Conservation (phyloP, 2,888 invertebrate genomes). For the Teinopalpus imperialis region DNA sequence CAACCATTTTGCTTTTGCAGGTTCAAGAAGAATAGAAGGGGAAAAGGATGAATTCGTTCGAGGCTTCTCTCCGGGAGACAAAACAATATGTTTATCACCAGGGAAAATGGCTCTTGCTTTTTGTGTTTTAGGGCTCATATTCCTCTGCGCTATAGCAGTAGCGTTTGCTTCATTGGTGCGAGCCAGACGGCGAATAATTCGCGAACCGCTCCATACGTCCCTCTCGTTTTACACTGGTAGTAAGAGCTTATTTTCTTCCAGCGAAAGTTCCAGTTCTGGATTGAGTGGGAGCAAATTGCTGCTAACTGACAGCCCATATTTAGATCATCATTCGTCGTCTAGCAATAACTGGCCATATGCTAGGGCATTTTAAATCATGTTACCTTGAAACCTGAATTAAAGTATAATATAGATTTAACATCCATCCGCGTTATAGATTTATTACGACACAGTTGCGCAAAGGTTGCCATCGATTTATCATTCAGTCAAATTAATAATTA, state of each 20-base stretch:
- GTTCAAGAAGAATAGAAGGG: conserved; percentile 68
- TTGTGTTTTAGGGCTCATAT: conserved; percentile 86
- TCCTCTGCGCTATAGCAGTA: conserved; percentile 86
- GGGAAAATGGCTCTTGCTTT: conserved; percentile 90
- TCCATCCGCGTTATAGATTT: too few relatives aligned
- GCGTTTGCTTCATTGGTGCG: conserved; percentile 85
- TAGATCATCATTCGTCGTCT: conserved; percentile 80
- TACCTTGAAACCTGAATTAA: not conserved
- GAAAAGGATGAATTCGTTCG: conserved; percentile 65
- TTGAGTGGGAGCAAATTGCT: conserved; percentile 83
- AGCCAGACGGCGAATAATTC: conserved; percentile 77
- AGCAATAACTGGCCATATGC: conserved; percentile 79
- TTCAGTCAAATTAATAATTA: too few relatives aligned
- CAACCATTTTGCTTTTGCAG: too few relatives aligned
- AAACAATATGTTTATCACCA: conserved; percentile 87
- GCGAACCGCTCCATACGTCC: conserved; percentile 76
- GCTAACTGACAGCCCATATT: conserved; percentile 83
- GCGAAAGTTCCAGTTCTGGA: conserved; percentile 82
- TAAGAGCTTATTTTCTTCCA: conserved; percentile 83
- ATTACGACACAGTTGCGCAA: too few relatives aligned
- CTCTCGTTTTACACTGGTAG: conserved; percentile 81
- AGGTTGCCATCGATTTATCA: too few relatives aligned
- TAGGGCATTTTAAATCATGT: conserved; percentile 50
- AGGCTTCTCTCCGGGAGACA: conserved; percentile 80
- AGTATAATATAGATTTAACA: too few relatives aligned